A percentile compares a stretch with the other conserved stretches of the same genome.
Conservation (phyloP, 1,140 invertebrate species). For the Drosophila malerkotliana region DNA sequence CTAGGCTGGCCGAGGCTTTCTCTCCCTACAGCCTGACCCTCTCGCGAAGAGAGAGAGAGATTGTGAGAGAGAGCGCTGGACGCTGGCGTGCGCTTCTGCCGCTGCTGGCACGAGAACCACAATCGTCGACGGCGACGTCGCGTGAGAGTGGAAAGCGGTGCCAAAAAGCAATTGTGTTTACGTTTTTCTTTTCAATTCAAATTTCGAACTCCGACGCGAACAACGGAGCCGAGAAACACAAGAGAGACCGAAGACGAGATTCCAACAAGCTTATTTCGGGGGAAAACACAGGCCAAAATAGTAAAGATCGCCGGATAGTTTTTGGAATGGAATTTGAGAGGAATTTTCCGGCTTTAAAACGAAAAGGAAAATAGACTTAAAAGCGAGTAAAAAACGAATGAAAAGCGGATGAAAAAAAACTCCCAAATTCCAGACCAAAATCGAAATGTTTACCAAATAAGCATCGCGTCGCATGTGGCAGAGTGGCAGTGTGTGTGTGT, state of each 20-base stretch:
- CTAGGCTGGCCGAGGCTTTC: not conserved
- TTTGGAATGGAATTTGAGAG: not conserved
- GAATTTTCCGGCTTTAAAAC: not conserved
- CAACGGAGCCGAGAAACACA: constrained; percentile 1
- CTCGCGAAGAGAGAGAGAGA: constrained; percentile 3
- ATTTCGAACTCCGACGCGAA: constrained; percentile 10
- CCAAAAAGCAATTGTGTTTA: constrained; percentile 11
- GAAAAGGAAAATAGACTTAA: too few species aligned
- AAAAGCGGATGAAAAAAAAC: too few species aligned
- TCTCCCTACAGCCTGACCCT: constrained; percentile 1
- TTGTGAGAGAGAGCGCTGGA: not conserved
- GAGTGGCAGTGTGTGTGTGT: constrained; percentile 1
- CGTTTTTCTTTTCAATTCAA: constrained; percentile 11
- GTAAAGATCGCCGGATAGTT: constrained; percentile 6
- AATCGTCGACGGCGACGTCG: not conserved
- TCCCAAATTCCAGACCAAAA: not conserved
- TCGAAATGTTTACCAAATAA: constrained; percentile 5
- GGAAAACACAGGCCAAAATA: constrained; percentile 1
- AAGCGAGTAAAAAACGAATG: too few species aligned
- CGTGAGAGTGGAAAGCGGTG: constrained; percentile 8
- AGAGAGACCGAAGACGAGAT: not conserved
- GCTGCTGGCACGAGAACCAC: constrained; percentile 1
- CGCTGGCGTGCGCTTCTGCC: not conserved
- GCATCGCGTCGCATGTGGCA: constrained; percentile 10
- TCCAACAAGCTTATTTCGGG: not conserved